Evolutionary conservation across 2,113 vertebrate genomes (phyloP).

Genomic region (Alligator sinensis): DNA sequence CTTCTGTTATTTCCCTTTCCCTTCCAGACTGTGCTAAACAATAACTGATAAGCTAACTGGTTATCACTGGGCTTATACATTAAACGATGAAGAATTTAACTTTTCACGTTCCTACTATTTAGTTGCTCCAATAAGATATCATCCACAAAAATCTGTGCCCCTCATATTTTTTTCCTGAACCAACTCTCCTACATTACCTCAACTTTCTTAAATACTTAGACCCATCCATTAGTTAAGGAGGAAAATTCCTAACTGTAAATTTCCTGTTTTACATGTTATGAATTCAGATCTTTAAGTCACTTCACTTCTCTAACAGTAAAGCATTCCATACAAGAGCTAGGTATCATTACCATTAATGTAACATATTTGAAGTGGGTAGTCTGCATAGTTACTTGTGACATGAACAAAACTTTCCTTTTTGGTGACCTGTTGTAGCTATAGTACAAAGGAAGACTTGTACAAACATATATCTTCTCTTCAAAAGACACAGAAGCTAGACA

Average conservation of each 20-base stretch:
- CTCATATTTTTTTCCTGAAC: no score
- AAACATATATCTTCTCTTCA: background rate
- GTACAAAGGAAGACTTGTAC: background rate
- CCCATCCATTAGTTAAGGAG: background rate
- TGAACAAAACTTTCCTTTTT: background rate
- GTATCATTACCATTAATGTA: background rate
- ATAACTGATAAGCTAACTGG: no score
- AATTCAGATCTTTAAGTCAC: background rate
- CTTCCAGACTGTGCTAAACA: no score
- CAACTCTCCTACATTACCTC: background rate
- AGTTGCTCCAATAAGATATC: no score
- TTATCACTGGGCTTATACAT: no score
- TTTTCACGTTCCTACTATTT: no score
- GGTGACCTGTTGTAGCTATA: background rate
- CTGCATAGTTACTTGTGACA: conserved; percentile 28
- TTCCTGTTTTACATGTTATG: background rate
- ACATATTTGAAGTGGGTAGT: background rate
- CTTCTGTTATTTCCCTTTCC: no score
- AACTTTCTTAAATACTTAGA: background rate
- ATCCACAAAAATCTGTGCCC: no score
- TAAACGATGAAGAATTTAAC: no score
- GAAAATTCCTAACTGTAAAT: background rate
- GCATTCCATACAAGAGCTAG: background rate
- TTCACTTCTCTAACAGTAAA: conserved; percentile 20
- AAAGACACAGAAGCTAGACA: background rate